Conservation (phyloP, 2,113 vertebrate genomes). For the Mionectes macconnelli region DNA sequence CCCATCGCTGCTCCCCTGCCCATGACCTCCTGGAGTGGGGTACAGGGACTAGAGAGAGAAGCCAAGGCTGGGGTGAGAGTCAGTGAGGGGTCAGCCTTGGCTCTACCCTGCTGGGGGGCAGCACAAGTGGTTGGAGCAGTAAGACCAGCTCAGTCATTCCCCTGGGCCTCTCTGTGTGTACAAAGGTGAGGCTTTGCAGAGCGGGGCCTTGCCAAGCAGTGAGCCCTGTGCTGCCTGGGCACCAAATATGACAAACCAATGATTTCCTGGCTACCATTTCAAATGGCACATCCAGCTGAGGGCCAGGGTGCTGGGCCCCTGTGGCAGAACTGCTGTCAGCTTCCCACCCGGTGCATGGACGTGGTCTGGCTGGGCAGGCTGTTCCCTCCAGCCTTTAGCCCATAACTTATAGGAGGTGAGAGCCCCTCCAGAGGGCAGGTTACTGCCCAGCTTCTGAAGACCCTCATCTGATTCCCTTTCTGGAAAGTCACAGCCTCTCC, state of each 20-base stretch:
- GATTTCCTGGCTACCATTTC: not conserved
- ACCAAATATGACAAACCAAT: fast-evolving
- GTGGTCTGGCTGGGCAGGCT: not conserved
- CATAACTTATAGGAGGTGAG: too few relatives aligned
- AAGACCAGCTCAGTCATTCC: not conserved
- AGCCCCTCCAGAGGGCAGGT: not conserved
- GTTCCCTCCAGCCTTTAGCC: not conserved
- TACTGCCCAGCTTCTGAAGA: not conserved
- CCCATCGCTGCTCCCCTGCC: not conserved
- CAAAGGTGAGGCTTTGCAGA: not conserved
- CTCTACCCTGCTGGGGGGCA: not conserved
- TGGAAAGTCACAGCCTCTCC: not conserved
- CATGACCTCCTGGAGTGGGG: fast-evolving
- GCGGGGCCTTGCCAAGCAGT: fast-evolving
- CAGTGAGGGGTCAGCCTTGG: not conserved
- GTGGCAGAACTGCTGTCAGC: not conserved
- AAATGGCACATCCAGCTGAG: not conserved
- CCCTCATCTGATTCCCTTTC: not conserved
- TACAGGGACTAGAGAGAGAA: not conserved
- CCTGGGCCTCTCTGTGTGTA: fast-evolving
- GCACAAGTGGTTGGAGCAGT: not conserved
- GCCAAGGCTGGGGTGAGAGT: not conserved
- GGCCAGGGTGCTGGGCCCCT: not conserved
- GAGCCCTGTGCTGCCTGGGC: not conserved
- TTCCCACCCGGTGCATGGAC: fast-evolving